Base-by-base conservation (phyloP, 2,797 vertebrate species). In the Schizothorax lantsangensis region DNA sequence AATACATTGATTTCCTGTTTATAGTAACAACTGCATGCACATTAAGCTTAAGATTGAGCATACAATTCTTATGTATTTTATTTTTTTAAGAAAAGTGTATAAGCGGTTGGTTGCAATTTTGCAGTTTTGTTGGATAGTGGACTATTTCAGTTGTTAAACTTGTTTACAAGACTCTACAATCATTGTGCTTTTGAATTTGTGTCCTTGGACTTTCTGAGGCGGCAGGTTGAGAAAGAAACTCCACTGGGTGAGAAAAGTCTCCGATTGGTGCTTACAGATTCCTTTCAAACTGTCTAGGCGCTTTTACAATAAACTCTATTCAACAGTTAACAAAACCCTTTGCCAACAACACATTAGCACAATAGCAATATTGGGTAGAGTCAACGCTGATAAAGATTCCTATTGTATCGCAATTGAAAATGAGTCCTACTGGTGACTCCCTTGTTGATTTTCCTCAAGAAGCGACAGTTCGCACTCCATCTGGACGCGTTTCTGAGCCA, bases 341-440 rank as follows among this genome's bases (percentile, higher is more conserved):
- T 66, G 72, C 75, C 74, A 88, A 83, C 80, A 83, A 59, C 80
- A 80, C 83, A 83, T 88, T 85, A 88, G 49, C 79, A 88, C 74
- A 79, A 79, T 36, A 36, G 71, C 26, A 79, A 78, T 83, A 77
- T 57, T 81, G 79, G 64, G 62, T 43, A 79, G 40, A 86, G 84
- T 75, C 68, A 36, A 40, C 52, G 6, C 8, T 40, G 26, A 59
- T 54, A 75, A 83, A 38, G 21, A 36, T 57, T 86, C 80, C 45
- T 80, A 26, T 62, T 64, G 59, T 38, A 40, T 38, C 19, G 45
- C 87, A 54, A 66, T 73, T 79, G 80, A 83, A 79, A 80, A 62
- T 66, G 38, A 83, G 79, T 84, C 45, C 36, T 81, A 72, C 66
- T 86, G 40, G 47, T 84, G 72, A 68, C 77, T 84, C 79, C 77